These are phyloP conservation scores for Rhodophaea formosa DNA, from an alignment of 2,888 invertebrate genomes.

Conservation along the genomic window DNA sequence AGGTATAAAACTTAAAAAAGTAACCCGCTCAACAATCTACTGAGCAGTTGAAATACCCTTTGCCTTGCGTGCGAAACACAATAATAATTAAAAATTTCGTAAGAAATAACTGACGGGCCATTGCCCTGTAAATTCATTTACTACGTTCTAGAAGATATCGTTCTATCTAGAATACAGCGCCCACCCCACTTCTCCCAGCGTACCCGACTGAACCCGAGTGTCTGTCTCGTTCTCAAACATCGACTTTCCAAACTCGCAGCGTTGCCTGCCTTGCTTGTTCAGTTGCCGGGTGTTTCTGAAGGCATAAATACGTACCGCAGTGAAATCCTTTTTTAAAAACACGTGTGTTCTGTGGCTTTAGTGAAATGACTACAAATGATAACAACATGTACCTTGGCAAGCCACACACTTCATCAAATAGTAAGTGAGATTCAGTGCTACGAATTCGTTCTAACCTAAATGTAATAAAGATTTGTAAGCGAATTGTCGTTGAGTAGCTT, in stretches of 20 bases:
- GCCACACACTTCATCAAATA: constrained; percentile 53
- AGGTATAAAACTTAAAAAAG: too few species aligned
- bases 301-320: constrained; percentile 1
- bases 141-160: too few species aligned
- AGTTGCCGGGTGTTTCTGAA: neutral
- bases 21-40: too few species aligned
- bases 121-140: too few species aligned
- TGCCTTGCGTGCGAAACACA: too few species aligned
- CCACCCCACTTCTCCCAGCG: too few species aligned
- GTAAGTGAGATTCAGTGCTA: constrained; percentile 46
- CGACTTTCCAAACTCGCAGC: constrained; percentile 2
- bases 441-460: neutral
- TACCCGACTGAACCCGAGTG: neutral
- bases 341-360: neutral
- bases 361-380: constrained; percentile 17
- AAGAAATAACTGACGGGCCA: too few species aligned
- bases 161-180: too few species aligned
- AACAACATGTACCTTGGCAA: constrained; percentile 59
- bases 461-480: neutral
- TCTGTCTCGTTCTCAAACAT: constrained; percentile 1
- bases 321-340: constrained; percentile 2
- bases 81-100: too few species aligned
- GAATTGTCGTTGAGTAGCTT: too few species aligned
- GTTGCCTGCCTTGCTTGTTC: too few species aligned
- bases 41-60: too few species aligned